phyloP scores from a whole-genome alignment of 2,888 invertebrate genomes.

The Nebria brevicollis region DNA sequence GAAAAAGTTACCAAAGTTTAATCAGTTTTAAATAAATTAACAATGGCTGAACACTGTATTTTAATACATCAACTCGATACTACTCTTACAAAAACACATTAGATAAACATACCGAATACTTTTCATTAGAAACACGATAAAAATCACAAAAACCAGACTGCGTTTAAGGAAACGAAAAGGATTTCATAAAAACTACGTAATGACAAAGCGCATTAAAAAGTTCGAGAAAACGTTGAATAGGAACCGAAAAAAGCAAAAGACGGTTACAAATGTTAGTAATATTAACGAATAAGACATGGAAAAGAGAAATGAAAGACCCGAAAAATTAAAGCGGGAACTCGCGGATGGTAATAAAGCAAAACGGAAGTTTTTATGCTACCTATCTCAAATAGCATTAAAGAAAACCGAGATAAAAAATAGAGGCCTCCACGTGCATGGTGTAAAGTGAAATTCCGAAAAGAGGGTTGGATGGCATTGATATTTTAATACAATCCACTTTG shows the following conservation, averaged over 20 bases:
- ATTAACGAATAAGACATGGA: conserved; percentile 37
- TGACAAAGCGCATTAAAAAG: conserved; percentile 31
- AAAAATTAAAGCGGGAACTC: conserved; percentile 33
- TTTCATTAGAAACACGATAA: too few relatives aligned
- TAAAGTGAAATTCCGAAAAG: neutral
- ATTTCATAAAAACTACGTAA: conserved; percentile 26
- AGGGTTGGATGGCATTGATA: neutral
- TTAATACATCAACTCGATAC: neutral
- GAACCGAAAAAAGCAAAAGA: neutral
- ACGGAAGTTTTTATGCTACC: conserved; percentile 39
- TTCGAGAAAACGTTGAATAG: conserved; percentile 24
- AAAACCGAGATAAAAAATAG: neutral
- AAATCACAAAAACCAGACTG: neutral
- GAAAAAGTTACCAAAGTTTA: neutral
- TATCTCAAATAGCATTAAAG: conserved; percentile 29
- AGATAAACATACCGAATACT: too few relatives aligned
- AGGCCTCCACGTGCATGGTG: neutral
- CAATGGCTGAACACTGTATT: neutral
- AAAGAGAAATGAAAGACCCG: conserved; percentile 14
- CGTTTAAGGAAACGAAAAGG: conserved; percentile 34
- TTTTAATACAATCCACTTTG: neutral
- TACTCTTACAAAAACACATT: too few relatives aligned
- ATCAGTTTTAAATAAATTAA: neutral
- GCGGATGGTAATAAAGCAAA: conserved; percentile 40
- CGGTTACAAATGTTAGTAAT: neutral